Conservation (phyloP, 2,797 vertebrate species). For the Helicolenus hilgendorfi region DNA sequence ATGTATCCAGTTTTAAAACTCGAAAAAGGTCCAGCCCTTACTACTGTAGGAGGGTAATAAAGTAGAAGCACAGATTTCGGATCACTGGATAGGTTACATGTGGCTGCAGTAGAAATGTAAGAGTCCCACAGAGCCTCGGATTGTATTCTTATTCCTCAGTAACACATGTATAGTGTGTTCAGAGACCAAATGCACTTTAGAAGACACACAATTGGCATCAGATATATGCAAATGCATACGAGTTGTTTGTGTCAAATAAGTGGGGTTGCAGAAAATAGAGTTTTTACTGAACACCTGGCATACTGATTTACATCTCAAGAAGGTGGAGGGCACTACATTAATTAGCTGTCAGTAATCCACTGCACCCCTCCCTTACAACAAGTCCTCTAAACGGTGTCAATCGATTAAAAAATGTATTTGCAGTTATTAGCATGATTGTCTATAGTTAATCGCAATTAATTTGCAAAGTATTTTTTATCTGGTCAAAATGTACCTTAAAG, state of each 20-base stretch:
- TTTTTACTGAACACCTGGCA: not conserved
- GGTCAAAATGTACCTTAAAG: no score
- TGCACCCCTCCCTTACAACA: not conserved
- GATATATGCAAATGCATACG: not conserved
- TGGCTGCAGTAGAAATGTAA: not conserved
- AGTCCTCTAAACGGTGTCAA: not conserved
- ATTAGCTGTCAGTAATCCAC: not conserved
- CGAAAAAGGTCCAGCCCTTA: not conserved
- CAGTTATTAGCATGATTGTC: no score
- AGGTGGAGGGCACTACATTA: not conserved
- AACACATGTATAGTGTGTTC: not conserved
- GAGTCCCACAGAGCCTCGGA: not conserved
- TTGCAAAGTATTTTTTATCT: no score
- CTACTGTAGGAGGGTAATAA: not conserved
- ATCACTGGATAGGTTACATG: conserved; percentile 1
- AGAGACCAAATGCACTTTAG: not conserved
- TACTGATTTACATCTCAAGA: not conserved
- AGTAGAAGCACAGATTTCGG: not conserved
- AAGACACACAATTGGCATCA: not conserved
- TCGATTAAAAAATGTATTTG: no score
- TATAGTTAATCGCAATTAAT: no score
- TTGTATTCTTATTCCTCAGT: not conserved
- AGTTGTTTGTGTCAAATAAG: not conserved
- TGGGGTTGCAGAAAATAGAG: not conserved
- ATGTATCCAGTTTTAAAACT: conserved; percentile 4